Percentiles rank a stretch among this genome's conserved stretches.
Evolutionary conservation across 2,888 invertebrate genomes (phyloP).

Genomic region (Stenodera caucasica): DNA sequence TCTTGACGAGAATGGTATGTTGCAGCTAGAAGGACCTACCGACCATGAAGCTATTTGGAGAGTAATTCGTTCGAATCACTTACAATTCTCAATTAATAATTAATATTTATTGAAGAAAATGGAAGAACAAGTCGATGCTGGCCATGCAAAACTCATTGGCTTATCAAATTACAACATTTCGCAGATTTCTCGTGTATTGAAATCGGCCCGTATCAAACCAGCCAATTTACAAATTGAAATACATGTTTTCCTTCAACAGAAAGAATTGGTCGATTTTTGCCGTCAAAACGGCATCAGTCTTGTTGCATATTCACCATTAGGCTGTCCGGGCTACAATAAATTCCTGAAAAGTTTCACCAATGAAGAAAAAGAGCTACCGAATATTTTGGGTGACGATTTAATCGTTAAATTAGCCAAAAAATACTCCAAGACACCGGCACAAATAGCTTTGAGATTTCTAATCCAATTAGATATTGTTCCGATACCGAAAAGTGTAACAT

Average conservation of each 20-base stretch:
- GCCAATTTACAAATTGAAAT: constrained; percentile 66
- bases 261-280: constrained; percentile 69
- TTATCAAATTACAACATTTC: constrained; percentile 83
- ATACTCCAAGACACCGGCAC: constrained; percentile 69
- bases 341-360: too few species aligned
- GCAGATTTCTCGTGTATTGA: constrained; percentile 72
- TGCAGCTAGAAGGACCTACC: constrained; percentile 42
- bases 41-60: constrained; percentile 37
- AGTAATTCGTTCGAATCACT: constrained; percentile 18
- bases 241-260: constrained; percentile 78
- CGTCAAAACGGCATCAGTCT: constrained; percentile 66
- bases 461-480: constrained; percentile 72
- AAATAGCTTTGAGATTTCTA: constrained; percentile 67
- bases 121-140: constrained; percentile 65
- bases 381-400: constrained; percentile 72
- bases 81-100: neutral
- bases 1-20: neutral
- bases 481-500: constrained; percentile 81
- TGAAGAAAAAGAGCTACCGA: constrained; percentile 73
- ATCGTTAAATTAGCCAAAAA: constrained; percentile 64
- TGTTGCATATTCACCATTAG: constrained; percentile 86
- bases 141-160: constrained; percentile 77
- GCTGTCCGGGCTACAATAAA: constrained; percentile 79
- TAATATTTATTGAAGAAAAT: constrained; percentile 56
- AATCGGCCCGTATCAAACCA: constrained; percentile 66